Percentiles rank a stretch among this genome's conserved stretches.
These are phyloP conservation scores for Watsonalla binaria DNA, from an alignment of 2,888 invertebrate species.

Conservation along the genomic window DNA sequence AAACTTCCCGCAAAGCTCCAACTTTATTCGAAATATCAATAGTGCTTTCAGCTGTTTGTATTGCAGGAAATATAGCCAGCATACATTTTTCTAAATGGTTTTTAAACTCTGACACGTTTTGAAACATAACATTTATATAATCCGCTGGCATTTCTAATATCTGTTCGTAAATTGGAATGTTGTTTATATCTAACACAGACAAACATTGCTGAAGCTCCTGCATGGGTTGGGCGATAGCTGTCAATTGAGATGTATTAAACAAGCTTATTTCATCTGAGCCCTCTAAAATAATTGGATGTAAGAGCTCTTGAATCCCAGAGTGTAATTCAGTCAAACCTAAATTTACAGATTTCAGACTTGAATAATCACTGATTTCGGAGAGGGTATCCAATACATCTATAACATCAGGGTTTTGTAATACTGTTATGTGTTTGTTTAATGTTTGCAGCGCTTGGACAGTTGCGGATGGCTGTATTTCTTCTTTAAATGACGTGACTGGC, in stretches of 20 bases:
- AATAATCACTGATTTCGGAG: constrained; percentile 55
- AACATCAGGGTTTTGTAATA: constrained; percentile 53
- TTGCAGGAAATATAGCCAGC: constrained; percentile 45
- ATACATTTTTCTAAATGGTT: constrained; percentile 51
- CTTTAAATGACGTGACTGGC: constrained; percentile 23
- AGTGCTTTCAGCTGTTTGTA: constrained; percentile 47
- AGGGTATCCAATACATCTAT: constrained; percentile 55
- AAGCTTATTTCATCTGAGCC: constrained; percentile 39
- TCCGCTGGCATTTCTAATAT: constrained; percentile 54
- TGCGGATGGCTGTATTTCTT: constrained; percentile 28
- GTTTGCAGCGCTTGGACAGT: constrained; percentile 56
- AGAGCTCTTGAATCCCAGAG: constrained; percentile 49
- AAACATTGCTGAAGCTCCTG: constrained; percentile 56
- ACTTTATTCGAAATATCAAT: constrained; percentile 57
- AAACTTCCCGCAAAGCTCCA: constrained; percentile 41
- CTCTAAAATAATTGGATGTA: constrained; percentile 59
- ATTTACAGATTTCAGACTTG: constrained; percentile 51
- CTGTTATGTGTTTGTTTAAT: constrained; percentile 52
- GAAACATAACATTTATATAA: constrained; percentile 48
- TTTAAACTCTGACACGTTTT: constrained; percentile 52
- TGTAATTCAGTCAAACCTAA: constrained; percentile 47
- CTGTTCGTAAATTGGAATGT: constrained; percentile 64
- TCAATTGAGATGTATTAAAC: constrained; percentile 41
- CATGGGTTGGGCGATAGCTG: constrained; percentile 58
- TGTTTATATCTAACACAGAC: constrained; percentile 50